Conservation (phyloP, 2,797 vertebrate species). For the Mus minutoides region DNA sequence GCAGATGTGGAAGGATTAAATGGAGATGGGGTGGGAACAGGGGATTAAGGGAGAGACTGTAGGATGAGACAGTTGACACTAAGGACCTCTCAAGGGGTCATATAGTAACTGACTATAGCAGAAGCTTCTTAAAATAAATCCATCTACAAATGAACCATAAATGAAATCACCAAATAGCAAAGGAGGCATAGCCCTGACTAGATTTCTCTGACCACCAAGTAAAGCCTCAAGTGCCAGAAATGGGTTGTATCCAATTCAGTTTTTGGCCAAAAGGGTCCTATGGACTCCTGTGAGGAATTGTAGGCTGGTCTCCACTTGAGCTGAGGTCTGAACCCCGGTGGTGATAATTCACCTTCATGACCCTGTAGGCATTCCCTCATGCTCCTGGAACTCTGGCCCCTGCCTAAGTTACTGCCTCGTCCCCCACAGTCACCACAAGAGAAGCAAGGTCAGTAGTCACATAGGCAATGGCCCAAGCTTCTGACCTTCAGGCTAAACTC, state of each 20-base stretch:
- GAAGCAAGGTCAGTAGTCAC: no score
- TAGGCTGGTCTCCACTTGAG: no score
- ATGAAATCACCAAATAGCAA: background rate
- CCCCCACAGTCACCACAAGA: no score
- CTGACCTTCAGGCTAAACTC: no score
- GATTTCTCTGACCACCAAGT: background rate
- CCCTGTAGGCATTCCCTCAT: no score
- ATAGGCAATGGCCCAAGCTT: no score
- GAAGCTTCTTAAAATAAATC: background rate
- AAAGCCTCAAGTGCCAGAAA: background rate
- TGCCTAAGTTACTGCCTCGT: no score
- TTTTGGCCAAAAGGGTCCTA: background rate
- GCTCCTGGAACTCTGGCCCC: no score
- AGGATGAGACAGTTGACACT: background rate
- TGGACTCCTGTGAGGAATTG: background rate
- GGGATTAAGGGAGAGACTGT: background rate
- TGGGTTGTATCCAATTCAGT: background rate
- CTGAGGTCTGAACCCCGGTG: no score
- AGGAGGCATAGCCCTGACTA: background rate
- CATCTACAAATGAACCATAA: background rate
- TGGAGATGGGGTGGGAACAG: background rate
- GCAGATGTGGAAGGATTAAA: background rate
- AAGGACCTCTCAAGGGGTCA: background rate
- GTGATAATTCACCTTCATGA: no score
- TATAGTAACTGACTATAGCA: background rate